phyloP scores from a whole-genome alignment of 2,888 invertebrate genomes.

The Watsonalla cultraria region DNA sequence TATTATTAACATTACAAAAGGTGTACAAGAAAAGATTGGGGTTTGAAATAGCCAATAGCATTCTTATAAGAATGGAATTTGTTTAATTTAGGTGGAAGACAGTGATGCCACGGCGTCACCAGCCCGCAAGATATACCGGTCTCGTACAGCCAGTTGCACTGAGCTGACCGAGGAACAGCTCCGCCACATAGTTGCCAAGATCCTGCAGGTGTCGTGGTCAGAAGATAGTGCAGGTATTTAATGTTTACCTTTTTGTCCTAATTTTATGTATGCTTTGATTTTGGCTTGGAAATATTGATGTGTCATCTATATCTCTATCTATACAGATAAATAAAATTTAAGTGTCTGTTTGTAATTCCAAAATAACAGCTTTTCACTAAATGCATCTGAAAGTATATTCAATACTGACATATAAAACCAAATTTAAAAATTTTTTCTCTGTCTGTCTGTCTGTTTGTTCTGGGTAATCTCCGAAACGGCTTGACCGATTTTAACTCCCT shows the following conservation, averaged over 20 bases:
- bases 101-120: slow-evolving; percentile 61
- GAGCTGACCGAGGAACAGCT: slow-evolving; percentile 83
- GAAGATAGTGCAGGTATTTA: slow-evolving; percentile 74
- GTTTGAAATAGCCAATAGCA: slow-evolving; percentile 3
- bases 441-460: no score
- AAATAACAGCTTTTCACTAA: no score
- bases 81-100: slow-evolving; percentile 68
- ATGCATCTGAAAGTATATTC: no score
- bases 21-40: not conserved
- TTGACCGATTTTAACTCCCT: no score
- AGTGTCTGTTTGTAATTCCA: no score
- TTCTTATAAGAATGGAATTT: slow-evolving; percentile 1
- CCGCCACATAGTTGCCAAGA: slow-evolving; percentile 81
- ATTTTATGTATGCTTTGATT: not conserved
- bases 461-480: no score
- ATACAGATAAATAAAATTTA: no score
- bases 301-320: no score
- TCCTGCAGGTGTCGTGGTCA: slow-evolving; percentile 86
- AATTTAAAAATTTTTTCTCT: no score
- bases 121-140: slow-evolving; percentile 61
- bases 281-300: no score
- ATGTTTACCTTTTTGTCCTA: not conserved
- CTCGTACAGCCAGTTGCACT: slow-evolving; percentile 70
- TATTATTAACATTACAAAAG: no score
- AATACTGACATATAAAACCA: no score